Evolutionary conservation across 2,113 vertebrate species (phyloP).

Genomic region (Harpagus bidentatus): DNA sequence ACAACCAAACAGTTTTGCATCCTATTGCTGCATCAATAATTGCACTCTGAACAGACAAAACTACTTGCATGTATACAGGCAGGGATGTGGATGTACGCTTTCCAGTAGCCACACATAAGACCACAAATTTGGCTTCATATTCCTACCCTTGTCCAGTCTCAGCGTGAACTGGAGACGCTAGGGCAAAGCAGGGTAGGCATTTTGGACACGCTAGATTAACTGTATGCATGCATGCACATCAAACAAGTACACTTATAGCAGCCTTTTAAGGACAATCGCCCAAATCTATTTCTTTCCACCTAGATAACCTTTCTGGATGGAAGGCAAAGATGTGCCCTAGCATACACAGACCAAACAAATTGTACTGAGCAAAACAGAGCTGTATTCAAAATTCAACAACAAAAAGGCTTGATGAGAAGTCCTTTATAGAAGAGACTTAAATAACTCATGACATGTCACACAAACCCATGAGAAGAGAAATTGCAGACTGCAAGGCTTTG

Average conservation of each 20-base stretch:
- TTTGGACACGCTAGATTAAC: not conserved
- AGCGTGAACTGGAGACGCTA: not conserved
- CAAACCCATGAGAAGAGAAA: not conserved
- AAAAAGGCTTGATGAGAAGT: not conserved
- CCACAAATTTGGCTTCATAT: not conserved
- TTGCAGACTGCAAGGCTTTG: not conserved
- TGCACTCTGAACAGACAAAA: not conserved
- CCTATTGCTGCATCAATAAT: not conserved
- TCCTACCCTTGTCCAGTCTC: not conserved
- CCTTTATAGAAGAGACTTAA: not conserved
- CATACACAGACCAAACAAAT: not conserved
- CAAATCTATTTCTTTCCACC: not conserved
- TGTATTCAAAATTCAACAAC: not conserved
- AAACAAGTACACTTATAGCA: fast-evolving
- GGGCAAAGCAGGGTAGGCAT: not conserved
- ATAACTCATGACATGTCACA: not conserved
- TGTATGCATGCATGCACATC: not conserved
- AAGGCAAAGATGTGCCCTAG: not conserved
- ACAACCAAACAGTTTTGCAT: not conserved
- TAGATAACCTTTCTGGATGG: not conserved
- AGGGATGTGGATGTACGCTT: not conserved
- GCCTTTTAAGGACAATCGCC: not conserved
- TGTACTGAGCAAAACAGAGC: not conserved
- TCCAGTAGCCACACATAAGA: not conserved
- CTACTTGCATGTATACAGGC: not conserved